Percentiles rank a stretch among this genome's conserved stretches.
phyloP scores from a whole-genome alignment of 64 coral and sea anemone species.

The Actinia tenebrosa region DNA sequence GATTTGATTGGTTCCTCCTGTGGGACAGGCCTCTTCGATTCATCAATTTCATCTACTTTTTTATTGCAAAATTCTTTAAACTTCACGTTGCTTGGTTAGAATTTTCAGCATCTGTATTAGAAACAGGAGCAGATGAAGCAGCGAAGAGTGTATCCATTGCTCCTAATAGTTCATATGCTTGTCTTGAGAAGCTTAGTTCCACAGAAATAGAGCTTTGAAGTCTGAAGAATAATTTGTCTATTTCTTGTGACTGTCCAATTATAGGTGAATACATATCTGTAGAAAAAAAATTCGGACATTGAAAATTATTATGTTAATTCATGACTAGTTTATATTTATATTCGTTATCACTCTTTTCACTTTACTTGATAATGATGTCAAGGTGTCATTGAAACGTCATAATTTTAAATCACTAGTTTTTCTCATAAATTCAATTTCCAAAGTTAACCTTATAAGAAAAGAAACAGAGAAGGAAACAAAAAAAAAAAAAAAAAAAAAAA shows the following conservation, averaged over 20 bases:
- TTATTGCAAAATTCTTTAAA: neutral
- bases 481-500: too few relatives aligned
- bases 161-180: slow-evolving; percentile 87
- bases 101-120: neutral
- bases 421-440: too few relatives aligned
- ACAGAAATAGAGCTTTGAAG: slow-evolving; percentile 42
- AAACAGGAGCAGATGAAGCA: neutral
- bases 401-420: too few relatives aligned
- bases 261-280: slow-evolving; percentile 88
- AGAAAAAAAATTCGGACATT: neutral
- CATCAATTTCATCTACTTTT: neutral
- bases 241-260: slow-evolving; percentile 68
- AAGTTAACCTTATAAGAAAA: too few relatives aligned
- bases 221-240: slow-evolving; percentile 68
- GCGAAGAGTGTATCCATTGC: slow-evolving; percentile 88
- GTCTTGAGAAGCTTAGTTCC: slow-evolving; percentile 66
- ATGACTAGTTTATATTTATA: too few relatives aligned
- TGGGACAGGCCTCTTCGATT: neutral
- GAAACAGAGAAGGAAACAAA: neutral
- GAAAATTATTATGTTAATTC: too few relatives aligned
- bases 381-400: too few relatives aligned
- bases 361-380: too few relatives aligned
- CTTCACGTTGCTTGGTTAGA: neutral
- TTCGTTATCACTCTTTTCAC: too few relatives aligned
- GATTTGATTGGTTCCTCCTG: neutral